phyloP scores from a whole-genome alignment of 2,113 vertebrate genomes.

The Carollia perspicillata region DNA sequence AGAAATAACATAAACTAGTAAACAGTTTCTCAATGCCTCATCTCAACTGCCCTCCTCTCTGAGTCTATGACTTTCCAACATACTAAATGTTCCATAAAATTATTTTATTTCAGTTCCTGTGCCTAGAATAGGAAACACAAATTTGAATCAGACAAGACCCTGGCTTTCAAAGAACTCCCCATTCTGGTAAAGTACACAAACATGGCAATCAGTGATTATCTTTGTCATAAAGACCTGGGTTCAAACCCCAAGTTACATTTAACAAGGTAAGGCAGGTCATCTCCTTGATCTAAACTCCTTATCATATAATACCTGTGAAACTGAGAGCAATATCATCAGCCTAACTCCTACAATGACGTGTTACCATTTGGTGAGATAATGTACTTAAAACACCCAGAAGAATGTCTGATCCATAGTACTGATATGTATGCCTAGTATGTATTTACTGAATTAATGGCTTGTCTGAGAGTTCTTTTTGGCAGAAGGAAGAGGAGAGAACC shows the following conservation, averaged over 20 bases:
- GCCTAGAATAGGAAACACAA: constrained; percentile 8
- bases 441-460: constrained; percentile 6
- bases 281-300: constrained; percentile 43
- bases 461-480: background rate
- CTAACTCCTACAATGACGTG: background rate
- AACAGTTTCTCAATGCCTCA: background rate
- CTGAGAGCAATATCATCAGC: background rate
- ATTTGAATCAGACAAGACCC: background rate
- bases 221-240: background rate
- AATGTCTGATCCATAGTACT: background rate
- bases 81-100: background rate
- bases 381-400: background rate
- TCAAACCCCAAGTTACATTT: background rate
- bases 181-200: background rate
- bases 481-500: background rate
- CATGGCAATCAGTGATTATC: background rate
- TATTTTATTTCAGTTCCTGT: background rate
- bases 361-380: background rate
- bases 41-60: background rate
- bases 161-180: background rate
- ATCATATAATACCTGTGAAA: constrained; percentile 34
- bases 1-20: background rate
- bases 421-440: background rate
- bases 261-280: background rate
- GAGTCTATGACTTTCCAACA: background rate